Conservation (phyloP, 1,140 invertebrate genomes). For the Bombus cullumanus region DNA sequence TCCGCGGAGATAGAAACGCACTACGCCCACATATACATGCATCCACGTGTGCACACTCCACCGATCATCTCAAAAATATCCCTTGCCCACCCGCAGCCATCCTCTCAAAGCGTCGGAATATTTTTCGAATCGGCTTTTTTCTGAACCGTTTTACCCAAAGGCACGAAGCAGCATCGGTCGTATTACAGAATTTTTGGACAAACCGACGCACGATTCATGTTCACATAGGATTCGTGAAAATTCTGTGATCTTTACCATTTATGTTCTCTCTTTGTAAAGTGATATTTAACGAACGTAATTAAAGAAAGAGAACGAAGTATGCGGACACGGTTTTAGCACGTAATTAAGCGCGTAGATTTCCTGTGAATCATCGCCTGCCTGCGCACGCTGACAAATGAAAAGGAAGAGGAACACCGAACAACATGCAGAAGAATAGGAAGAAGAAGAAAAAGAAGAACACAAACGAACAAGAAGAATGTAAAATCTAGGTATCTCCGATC, state of each 20-base stretch:
- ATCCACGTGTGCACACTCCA: not conserved
- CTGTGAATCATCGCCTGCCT: conserved; percentile 64
- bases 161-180: not conserved
- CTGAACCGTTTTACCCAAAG: conserved; percentile 40
- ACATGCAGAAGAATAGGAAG: conserved; percentile 31
- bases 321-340: conserved; percentile 19
- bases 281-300: conserved; percentile 48
- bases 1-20: not conserved
- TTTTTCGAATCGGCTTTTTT: conserved; percentile 54
- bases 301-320: not conserved
- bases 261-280: conserved; percentile 62
- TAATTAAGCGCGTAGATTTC: conserved; percentile 40
- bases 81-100: not conserved
- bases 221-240: conserved; percentile 61
- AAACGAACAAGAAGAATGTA: conserved; percentile 61
- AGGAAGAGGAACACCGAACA: conserved; percentile 38
- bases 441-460: conserved; percentile 49
- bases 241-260: conserved; percentile 68
- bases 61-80: not conserved
- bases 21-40: not conserved
- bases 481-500: conserved; percentile 73
- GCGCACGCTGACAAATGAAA: conserved; percentile 53
- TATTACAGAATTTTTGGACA: conserved; percentile 18
- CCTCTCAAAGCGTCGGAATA: conserved; percentile 32
- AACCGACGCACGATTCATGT: conserved; percentile 34